These are phyloP conservation scores for Drosophila lacteicornis DNA, from an alignment of 1,140 invertebrate genomes.

Conservation along the genomic window DNA sequence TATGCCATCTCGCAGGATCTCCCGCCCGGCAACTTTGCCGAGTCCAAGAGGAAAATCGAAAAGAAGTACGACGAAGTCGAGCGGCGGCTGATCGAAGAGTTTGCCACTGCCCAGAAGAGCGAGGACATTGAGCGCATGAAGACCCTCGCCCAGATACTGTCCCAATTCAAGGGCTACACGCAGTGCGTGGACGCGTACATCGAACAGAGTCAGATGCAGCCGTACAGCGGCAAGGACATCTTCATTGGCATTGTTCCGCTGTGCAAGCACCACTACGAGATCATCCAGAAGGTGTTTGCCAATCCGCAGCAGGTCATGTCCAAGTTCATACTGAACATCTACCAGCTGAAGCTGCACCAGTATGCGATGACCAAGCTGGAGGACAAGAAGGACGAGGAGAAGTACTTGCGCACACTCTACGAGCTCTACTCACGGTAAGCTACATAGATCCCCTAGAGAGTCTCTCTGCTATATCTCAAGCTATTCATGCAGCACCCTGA, in stretches of 20 bases:
- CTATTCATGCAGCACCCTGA: constrained; percentile 87
- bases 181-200: constrained; percentile 99
- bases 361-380: constrained; percentile 93
- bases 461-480: not conserved
- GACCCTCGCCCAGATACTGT: constrained; percentile 95
- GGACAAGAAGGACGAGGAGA: constrained; percentile 91
- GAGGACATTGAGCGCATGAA: constrained; percentile 96
- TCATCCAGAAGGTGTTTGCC: constrained; percentile 97
- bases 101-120: constrained; percentile 93
- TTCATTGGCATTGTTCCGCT: constrained; percentile 96
- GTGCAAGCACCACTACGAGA: constrained; percentile 94
- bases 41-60: constrained; percentile 95
- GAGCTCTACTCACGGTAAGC: constrained; percentile 92
- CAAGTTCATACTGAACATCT: constrained; percentile 98
- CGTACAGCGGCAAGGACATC: constrained; percentile 91
- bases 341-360: constrained; percentile 95
- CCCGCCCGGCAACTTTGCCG: constrained; percentile 93
- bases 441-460: not conserved
- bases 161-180: constrained; percentile 98
- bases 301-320: constrained; percentile 99
- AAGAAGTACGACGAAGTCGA: constrained; percentile 99
- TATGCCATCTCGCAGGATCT: constrained; percentile 98
- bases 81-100: constrained; percentile 96
- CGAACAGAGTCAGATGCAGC: constrained; percentile 95
- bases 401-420: constrained; percentile 94